These are phyloP conservation scores for Panopea generosa DNA, from an alignment of 2,888 invertebrate species.

Conservation along the genomic window DNA sequence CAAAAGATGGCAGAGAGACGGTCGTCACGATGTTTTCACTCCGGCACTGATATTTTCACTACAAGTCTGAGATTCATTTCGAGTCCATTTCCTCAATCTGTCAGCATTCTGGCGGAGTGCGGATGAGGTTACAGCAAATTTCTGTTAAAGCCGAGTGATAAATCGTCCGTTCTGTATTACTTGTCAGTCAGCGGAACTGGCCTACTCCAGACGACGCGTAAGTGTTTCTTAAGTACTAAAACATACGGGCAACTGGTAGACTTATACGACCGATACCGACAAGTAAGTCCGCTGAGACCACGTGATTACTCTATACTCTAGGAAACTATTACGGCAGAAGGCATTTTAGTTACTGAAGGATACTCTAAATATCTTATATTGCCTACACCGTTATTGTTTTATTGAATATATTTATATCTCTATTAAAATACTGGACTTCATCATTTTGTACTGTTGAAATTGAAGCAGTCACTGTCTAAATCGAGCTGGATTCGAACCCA, in stretches of 20 bases:
- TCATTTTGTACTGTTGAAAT: no score
- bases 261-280: not conserved
- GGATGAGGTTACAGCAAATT: constrained; percentile 56
- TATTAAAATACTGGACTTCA: no score
- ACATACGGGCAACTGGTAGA: not conserved
- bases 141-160: constrained; percentile 53
- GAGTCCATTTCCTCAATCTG: constrained; percentile 63
- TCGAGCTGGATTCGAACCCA: no score
- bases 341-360: no score
- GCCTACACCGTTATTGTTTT: no score
- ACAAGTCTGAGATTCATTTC: constrained; percentile 50
- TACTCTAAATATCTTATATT: no score
- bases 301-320: no score
- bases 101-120: constrained; percentile 29
- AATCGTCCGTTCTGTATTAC: constrained; percentile 49
- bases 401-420: no score
- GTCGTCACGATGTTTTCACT: constrained; percentile 17
- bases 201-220: constrained; percentile 43
- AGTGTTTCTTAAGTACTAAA: constrained; percentile 54
- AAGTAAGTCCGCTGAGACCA: no score
- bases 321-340: no score
- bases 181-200: constrained; percentile 55
- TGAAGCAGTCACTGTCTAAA: no score
- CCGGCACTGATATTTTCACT: not conserved
- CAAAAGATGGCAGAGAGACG: no score